Conservation (phyloP, 2,888 invertebrate species). For the Agrotis ipsilon region DNA sequence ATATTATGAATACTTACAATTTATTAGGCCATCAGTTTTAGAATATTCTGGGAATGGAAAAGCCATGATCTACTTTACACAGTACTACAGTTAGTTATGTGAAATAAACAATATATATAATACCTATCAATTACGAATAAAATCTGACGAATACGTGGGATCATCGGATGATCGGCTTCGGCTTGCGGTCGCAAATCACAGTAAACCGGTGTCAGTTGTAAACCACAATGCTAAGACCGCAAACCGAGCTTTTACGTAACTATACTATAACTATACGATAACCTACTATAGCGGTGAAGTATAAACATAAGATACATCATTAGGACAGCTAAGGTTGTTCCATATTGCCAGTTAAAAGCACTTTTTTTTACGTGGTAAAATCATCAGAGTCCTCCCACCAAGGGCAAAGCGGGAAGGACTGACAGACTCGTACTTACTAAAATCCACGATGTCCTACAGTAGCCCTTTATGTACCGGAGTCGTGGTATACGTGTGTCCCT, state of each 20-base stretch:
- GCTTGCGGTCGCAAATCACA: constrained; percentile 28
- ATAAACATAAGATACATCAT: constrained; percentile 3
- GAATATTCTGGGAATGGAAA: constrained; percentile 1
- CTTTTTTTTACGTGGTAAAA: too few species aligned
- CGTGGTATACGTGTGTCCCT: too few species aligned
- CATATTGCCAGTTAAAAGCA: background rate
- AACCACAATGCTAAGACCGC: constrained; percentile 41
- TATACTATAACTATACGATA: background rate
- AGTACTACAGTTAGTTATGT: background rate
- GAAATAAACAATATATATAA: constrained; percentile 19
- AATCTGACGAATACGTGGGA: constrained; percentile 24
- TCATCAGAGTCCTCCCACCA: too few species aligned
- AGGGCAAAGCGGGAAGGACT: too few species aligned
- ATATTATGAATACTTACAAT: background rate
- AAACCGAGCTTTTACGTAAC: constrained; percentile 30
- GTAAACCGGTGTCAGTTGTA: constrained; percentile 22
- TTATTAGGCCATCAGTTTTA: background rate
- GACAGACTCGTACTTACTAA: too few species aligned
- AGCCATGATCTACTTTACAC: constrained; percentile 4
- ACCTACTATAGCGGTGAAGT: background rate
- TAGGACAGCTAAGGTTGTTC: background rate
- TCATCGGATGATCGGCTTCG: constrained; percentile 36
- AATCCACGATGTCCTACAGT: too few species aligned
- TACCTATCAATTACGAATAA: constrained; percentile 31
- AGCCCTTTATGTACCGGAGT: too few species aligned